Evolutionary conservation across 2,113 vertebrate genomes (phyloP).

Genomic region (Gobio gobio): DNA sequence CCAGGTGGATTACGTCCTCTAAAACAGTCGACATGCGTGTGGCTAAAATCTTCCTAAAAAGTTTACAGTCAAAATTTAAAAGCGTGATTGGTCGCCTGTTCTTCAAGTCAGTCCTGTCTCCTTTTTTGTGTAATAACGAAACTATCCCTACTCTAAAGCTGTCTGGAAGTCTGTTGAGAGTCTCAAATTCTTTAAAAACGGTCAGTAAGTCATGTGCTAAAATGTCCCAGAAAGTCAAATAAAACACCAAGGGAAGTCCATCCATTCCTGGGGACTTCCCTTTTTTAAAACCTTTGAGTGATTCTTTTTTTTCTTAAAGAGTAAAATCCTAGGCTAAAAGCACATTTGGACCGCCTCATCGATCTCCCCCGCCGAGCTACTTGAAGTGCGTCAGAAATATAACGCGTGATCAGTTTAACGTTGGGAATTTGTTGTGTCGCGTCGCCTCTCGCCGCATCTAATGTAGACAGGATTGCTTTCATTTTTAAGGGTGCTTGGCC

Average conservation of each 20-base stretch:
- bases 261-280: background rate
- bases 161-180: background rate
- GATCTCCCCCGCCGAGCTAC: too few relatives aligned
- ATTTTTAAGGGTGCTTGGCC: too few relatives aligned
- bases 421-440: too few relatives aligned
- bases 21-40: too few relatives aligned
- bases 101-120: background rate
- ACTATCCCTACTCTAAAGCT: conserved; percentile 14
- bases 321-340: background rate
- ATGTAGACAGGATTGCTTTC: too few relatives aligned
- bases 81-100: background rate
- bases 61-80: conserved; percentile 49
- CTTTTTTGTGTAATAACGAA: background rate
- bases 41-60: conserved; percentile 27
- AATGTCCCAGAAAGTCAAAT: conserved; percentile 2
- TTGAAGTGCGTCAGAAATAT: too few relatives aligned
- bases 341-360: too few relatives aligned
- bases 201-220: conserved; percentile 8
- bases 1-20: background rate
- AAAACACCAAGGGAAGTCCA: too few relatives aligned
- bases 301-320: conserved; percentile 17
- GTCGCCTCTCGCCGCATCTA: too few relatives aligned
- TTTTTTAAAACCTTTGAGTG: background rate
- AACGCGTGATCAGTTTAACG: too few relatives aligned
- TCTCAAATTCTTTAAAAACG: conserved; percentile 43